phyloP scores from a whole-genome alignment of 92 coral and sea anemone genomes.

The Palythoa caribaeorum region DNA sequence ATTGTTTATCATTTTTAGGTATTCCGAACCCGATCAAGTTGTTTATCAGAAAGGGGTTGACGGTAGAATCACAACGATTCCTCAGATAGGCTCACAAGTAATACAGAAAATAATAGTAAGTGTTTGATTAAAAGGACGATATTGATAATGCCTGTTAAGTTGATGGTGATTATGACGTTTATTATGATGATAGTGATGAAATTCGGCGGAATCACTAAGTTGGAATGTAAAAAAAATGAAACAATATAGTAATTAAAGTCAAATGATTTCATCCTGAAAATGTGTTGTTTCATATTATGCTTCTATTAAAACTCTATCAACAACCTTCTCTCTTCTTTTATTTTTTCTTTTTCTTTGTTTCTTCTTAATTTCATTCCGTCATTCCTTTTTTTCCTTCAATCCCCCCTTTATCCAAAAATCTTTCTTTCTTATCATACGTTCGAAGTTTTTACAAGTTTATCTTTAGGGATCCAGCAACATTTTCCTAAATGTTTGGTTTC shows the following conservation, averaged over 20 bases:
- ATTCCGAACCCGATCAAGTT: constrained; percentile 39
- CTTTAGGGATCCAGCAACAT: not conserved
- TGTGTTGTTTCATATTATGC: not conserved
- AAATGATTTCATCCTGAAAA: not conserved
- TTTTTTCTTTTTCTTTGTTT: not conserved
- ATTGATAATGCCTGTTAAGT: no score
- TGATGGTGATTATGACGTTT: not conserved
- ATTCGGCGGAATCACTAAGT: no score
- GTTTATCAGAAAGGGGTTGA: not conserved
- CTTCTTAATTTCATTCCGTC: not conserved
- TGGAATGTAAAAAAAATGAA: no score
- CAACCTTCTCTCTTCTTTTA: not conserved
- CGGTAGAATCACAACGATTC: not conserved
- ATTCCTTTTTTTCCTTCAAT: not conserved
- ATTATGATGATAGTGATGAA: not conserved
- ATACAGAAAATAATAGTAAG: constrained; percentile 37
- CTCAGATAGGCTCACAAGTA: constrained; percentile 3
- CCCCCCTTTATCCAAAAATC: not conserved
- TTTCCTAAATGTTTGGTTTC: not conserved
- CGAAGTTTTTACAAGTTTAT: not conserved
- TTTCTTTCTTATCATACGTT: not conserved
- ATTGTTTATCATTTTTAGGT: not conserved
- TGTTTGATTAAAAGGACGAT: not conserved
- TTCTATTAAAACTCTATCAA: not conserved
- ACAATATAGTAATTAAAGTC: no score